Conservation (phyloP, 2,888 invertebrate species). For the Leptinotarsa tumamoca region DNA sequence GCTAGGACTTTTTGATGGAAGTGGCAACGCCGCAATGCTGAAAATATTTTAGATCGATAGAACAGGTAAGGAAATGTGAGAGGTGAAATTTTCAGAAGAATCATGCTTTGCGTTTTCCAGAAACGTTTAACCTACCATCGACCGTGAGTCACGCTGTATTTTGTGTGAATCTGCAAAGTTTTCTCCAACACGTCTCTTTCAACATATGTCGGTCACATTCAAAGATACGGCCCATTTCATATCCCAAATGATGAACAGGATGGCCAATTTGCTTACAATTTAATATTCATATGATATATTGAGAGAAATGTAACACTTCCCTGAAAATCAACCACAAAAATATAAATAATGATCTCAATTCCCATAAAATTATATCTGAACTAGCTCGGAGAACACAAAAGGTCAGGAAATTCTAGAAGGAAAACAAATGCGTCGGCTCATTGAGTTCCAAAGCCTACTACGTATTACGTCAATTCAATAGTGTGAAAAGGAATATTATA, state of each 20-base stretch:
- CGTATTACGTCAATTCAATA: not conserved
- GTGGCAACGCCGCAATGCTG: too few relatives aligned
- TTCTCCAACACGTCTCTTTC: not conserved
- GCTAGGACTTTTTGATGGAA: too few relatives aligned
- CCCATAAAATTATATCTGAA: not conserved
- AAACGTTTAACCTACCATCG: too few relatives aligned
- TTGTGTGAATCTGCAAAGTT: too few relatives aligned
- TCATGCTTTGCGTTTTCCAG: too few relatives aligned
- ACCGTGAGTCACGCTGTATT: too few relatives aligned
- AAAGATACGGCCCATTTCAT: not conserved
- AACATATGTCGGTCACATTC: not conserved
- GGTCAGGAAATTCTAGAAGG: not conserved
- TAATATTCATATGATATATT: not conserved
- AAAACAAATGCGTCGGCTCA: not conserved
- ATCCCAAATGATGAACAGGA: not conserved
- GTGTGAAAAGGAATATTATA: conserved; percentile 6
- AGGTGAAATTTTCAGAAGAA: too few relatives aligned
- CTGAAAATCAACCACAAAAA: not conserved
- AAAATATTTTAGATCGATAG: too few relatives aligned
- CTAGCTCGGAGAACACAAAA: not conserved
- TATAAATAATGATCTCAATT: not conserved
- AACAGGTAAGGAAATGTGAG: too few relatives aligned
- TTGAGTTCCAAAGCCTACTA: not conserved
- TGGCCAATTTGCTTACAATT: not conserved
- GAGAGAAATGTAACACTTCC: not conserved